Percentiles rank a stretch among this genome's conserved stretches.
These are phyloP conservation scores for Bombylius major DNA, from an alignment of 2,888 invertebrate species.

Conservation along the genomic window DNA sequence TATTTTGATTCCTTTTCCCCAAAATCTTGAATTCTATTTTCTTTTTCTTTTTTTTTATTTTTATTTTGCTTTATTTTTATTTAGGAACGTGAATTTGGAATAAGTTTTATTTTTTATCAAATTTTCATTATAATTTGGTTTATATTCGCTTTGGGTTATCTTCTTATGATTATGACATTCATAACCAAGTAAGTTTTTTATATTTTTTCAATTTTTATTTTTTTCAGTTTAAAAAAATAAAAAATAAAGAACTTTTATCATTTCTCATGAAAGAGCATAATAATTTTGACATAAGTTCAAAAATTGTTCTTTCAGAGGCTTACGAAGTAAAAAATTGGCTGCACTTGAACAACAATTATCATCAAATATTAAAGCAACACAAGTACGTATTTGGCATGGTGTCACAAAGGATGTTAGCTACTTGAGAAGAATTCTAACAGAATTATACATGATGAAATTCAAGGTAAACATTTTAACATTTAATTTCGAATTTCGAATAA, in stretches of 20 bases:
- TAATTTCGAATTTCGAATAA: no score
- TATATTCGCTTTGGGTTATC: conserved; percentile 80
- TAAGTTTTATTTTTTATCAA: conserved; percentile 59
- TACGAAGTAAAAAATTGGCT: conserved; percentile 57
- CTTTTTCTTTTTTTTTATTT: neutral
- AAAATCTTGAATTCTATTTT: no score
- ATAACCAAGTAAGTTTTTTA: conserved; percentile 44
- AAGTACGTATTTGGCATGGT: conserved; percentile 62
- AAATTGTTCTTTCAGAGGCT: conserved; percentile 26
- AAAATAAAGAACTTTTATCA: neutral
- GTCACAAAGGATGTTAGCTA: conserved; percentile 63
- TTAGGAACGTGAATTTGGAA: conserved; percentile 39
- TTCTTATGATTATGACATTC: conserved; percentile 80
- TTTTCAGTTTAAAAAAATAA: neutral
- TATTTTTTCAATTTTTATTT: neutral
- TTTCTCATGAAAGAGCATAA: conserved; percentile 8
- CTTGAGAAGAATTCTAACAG: conserved; percentile 62
- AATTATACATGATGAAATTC: conserved; percentile 68
- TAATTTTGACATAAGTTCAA: conserved; percentile 19
- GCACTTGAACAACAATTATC: conserved; percentile 65
- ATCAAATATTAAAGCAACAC: conserved; percentile 63
- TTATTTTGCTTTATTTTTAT: conserved; percentile 3
- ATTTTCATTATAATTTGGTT: conserved; percentile 78
- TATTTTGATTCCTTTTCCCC: no score
- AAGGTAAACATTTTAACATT: conserved; percentile 43